phyloP scores from a whole-genome alignment of 1,140 invertebrate genomes.

The Drosophila ohnishii region DNA sequence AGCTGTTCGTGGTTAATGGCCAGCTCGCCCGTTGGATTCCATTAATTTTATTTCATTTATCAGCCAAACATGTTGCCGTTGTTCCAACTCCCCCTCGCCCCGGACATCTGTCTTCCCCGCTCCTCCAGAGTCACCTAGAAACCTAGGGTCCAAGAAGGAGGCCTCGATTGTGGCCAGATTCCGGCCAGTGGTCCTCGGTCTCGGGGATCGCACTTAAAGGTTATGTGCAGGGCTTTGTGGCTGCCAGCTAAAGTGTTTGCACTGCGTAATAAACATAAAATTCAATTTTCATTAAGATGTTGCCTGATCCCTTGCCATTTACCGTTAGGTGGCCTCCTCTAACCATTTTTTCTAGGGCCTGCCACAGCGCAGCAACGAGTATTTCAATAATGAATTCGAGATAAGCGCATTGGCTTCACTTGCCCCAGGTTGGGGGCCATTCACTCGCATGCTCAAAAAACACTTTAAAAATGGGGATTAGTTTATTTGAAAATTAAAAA shows the following conservation, averaged over 20 bases:
- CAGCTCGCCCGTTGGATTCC: constrained; percentile 34
- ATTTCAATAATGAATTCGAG: constrained; percentile 80
- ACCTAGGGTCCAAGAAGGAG: constrained; percentile 11
- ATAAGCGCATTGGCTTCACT: constrained; percentile 70
- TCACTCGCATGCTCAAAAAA: constrained; percentile 50
- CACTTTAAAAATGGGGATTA: background rate
- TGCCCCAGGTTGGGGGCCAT: constrained; percentile 51
- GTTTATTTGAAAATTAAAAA: accelerated
- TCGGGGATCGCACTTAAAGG: constrained; percentile 50
- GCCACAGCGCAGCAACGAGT: constrained; percentile 38
- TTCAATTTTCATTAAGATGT: constrained; percentile 81
- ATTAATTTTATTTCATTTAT: constrained; percentile 77
- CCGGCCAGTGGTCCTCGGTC: background rate
- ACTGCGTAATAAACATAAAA: constrained; percentile 78
- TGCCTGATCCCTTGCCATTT: constrained; percentile 69
- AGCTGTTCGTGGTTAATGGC: constrained; percentile 2
- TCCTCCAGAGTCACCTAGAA: background rate
- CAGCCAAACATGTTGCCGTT: constrained; percentile 70
- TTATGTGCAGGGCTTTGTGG: constrained; percentile 52
- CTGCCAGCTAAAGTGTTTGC: constrained; percentile 48
- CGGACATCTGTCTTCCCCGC: constrained; percentile 15
- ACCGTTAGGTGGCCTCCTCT: constrained; percentile 60
- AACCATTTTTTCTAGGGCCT: constrained; percentile 36
- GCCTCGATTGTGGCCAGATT: constrained; percentile 35
- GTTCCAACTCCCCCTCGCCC: constrained; percentile 35